Conservation (phyloP, 2,888 invertebrate genomes). For the Tetragonisca angustula region DNA sequence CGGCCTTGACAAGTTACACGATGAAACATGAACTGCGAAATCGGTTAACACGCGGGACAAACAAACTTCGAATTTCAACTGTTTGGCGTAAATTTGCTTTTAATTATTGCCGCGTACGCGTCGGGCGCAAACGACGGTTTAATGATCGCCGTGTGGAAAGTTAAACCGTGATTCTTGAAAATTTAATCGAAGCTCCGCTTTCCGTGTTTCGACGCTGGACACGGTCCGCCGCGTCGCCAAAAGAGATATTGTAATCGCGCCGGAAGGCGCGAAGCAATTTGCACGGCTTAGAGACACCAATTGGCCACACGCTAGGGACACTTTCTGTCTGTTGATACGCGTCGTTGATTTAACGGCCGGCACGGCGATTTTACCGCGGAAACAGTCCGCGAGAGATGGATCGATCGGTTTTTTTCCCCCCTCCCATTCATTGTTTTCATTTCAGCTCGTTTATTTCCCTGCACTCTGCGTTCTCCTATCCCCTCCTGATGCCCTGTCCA, state of each 20-base stretch:
- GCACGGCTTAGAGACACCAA: conserved; percentile 15
- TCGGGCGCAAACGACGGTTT: conserved; percentile 7
- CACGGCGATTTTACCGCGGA: conserved; percentile 3
- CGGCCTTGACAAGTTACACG: neutral
- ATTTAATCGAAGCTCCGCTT: conserved; percentile 27
- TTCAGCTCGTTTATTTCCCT: neutral
- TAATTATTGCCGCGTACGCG: neutral
- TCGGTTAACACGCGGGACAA: neutral
- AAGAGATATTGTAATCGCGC: neutral
- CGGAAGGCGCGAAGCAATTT: conserved; percentile 29
- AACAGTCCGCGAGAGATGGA: neutral
- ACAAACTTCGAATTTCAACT: neutral
- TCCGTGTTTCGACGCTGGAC: neutral
- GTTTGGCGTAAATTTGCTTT: neutral
- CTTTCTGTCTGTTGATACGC: conserved; percentile 14
- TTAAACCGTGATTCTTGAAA: conserved; percentile 43
- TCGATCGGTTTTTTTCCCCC: neutral
- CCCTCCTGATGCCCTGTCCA: neutral
- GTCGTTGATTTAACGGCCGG: conserved; percentile 8
- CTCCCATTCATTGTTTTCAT: conserved; percentile 14
- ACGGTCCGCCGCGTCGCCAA: neutral
- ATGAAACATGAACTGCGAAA: neutral
- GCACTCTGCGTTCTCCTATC: neutral
- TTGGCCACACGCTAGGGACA: conserved; percentile 6
- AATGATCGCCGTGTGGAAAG: conserved; percentile 5